phyloP scores from a whole-genome alignment of 2,113 vertebrate species.

The Rhynchomys soricoides region DNA sequence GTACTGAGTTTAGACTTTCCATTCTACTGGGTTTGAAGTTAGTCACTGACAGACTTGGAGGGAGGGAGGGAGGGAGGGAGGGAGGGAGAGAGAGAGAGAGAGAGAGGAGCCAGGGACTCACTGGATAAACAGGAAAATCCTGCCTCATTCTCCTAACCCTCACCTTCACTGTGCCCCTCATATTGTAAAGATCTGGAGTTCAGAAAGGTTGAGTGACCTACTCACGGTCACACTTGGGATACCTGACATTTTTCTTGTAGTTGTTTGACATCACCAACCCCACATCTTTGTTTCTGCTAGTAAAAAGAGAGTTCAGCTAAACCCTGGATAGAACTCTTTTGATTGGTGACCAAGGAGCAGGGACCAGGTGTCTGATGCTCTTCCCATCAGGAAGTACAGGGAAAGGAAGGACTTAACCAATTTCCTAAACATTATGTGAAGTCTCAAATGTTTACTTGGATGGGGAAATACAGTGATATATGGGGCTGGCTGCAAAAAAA shows the following conservation, averaged over 20 bases:
- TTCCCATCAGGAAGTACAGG: background rate
- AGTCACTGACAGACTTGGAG: background rate
- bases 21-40: background rate
- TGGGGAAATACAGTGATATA: background rate
- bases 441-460: background rate
- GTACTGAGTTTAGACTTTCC: background rate
- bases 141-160: background rate
- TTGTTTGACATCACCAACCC: background rate
- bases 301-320: background rate
- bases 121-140: background rate
- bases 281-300: background rate
- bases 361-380: background rate
- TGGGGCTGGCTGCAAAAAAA: background rate
- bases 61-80: background rate
- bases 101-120: background rate
- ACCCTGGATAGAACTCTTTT: too few species aligned
- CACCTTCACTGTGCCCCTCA: background rate
- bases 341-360: background rate
- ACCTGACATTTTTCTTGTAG: background rate
- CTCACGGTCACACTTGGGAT: background rate
- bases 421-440: background rate
- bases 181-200: background rate
- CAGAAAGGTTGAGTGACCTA: background rate
- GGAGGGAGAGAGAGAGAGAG: too few species aligned
- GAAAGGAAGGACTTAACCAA: background rate